Evolutionary conservation across 2,888 invertebrate genomes (phyloP).

Genomic region (Macrophya alboannulata): DNA sequence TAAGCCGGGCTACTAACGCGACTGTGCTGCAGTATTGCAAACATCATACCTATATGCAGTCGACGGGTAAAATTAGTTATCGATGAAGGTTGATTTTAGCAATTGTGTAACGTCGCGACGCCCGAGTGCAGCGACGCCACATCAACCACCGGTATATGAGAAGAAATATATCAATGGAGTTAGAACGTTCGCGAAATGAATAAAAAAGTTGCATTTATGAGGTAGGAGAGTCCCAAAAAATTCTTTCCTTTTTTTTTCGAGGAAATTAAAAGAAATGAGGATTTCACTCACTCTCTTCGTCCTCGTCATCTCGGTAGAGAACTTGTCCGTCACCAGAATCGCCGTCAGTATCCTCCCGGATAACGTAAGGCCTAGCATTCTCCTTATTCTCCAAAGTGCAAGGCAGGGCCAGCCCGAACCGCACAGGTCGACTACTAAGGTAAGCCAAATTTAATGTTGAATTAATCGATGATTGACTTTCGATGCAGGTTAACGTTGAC

Average conservation of each 20-base stretch:
- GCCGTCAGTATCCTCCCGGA: slow-evolving; percentile 83
- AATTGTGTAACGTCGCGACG: slow-evolving; percentile 66
- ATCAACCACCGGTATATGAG: not conserved
- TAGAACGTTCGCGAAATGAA: not conserved
- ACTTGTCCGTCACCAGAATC: slow-evolving; percentile 85
- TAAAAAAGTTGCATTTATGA: not conserved
- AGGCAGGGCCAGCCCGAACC: slow-evolving; percentile 87
- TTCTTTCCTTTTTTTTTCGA: not conserved
- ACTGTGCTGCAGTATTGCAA: slow-evolving; percentile 27
- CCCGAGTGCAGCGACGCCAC: not conserved
- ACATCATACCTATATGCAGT: slow-evolving; percentile 37
- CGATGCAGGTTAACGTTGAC: slow-evolving; percentile 24
- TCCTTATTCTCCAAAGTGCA: slow-evolving; percentile 94
- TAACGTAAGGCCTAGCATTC: slow-evolving; percentile 90
- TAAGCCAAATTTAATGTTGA: slow-evolving; percentile 57
- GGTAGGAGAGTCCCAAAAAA: not conserved
- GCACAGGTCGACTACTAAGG: slow-evolving; percentile 90
- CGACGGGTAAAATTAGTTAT: slow-evolving; percentile 76
- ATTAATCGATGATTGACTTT: not conserved
- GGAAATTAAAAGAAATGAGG: not conserved
- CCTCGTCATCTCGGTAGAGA: slow-evolving; percentile 88
- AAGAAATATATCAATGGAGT: not conserved
- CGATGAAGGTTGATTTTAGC: slow-evolving; percentile 73
- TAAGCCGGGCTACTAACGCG: slow-evolving; percentile 67
- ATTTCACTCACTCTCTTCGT: slow-evolving; percentile 82